Base-by-base conservation (phyloP, 2,888 invertebrate genomes). In the Fragum fragum region DNA sequence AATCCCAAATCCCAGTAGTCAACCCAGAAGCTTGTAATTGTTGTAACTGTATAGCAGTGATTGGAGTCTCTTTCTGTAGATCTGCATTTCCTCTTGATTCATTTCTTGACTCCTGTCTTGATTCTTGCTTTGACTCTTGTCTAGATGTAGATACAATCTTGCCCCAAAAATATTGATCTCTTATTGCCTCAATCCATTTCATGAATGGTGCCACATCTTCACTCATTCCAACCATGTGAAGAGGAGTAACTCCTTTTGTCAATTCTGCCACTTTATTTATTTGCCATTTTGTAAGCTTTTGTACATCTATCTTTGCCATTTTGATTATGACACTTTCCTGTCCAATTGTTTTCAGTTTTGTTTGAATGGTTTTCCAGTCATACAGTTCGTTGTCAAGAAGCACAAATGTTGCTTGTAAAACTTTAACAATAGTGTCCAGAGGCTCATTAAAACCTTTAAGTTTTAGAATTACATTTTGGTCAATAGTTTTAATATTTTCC, bases 201-300 rank as follows among this genome's bases (percentile, higher is more conserved):
- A 63, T 69, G 52, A 80, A 73, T 6, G 73, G 70, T 11, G 80
- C 80, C 36, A 76, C 76, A 28, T 80, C 75, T 55, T 55, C 47
- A 66, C 66, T 68, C 53, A 28, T 71, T 55, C 66, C 53, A 2
- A 76, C 21, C 9, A 68, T 57, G 26, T 68, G 53, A 11, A 42
- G 5, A 29, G 55, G 42, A 23, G 59, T 39, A 6, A 72, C 21
- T 21, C 63, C 76, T 11, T 32, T 57, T 39, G 76, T 53, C 0
- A 32, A 23, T 1, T 18, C 14, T 59, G 57, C 36, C 0, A 72
- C 80, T 23, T 42, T 59, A n/a, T 57, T 23, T 16, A 80, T 52
- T 18, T 21, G 29, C 21, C 14, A 14, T 14, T 2, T 3, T 14
- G 42, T 14, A 3, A 76, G 32, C 6, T 21, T 32, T 6, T 66